Conservation (phyloP, 2,113 vertebrate genomes). For the Monopterus albus region DNA sequence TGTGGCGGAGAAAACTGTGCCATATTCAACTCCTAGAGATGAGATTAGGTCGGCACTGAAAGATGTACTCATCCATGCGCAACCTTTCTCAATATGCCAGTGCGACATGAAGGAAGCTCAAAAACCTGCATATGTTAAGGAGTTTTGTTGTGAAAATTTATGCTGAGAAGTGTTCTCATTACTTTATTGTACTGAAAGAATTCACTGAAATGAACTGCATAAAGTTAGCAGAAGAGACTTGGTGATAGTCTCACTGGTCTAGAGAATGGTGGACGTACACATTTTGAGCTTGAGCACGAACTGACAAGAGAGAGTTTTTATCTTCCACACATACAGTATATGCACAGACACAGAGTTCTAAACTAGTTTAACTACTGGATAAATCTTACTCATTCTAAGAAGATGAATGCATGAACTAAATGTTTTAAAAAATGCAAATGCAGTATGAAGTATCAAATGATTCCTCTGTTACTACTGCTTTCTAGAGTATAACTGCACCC, state of each 20-base stretch:
- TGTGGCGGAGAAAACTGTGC: conserved; percentile 37
- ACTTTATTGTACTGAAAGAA: not conserved
- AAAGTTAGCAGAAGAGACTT: not conserved
- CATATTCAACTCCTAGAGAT: conserved; percentile 44
- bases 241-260: not conserved
- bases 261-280: not conserved
- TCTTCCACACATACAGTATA: not conserved
- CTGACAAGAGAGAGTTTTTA: not conserved
- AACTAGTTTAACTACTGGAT: not conserved
- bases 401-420: not conserved
- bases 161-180: conserved; percentile 24
- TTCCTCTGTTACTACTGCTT: not conserved
- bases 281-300: conserved; percentile 6
- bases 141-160: conserved; percentile 26
- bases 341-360: not conserved
- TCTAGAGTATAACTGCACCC: not conserved
- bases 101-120: conserved; percentile 16
- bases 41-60: conserved; percentile 46
- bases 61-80: conserved; percentile 40
- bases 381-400: not conserved
- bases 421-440: conserved; percentile 21
- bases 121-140: conserved; percentile 25
- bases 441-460: conserved; percentile 5
- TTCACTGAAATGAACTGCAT: not conserved
- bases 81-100: conserved; percentile 41